phyloP scores from a whole-genome alignment of 2,113 vertebrate genomes.

The Scomber japonicus region DNA sequence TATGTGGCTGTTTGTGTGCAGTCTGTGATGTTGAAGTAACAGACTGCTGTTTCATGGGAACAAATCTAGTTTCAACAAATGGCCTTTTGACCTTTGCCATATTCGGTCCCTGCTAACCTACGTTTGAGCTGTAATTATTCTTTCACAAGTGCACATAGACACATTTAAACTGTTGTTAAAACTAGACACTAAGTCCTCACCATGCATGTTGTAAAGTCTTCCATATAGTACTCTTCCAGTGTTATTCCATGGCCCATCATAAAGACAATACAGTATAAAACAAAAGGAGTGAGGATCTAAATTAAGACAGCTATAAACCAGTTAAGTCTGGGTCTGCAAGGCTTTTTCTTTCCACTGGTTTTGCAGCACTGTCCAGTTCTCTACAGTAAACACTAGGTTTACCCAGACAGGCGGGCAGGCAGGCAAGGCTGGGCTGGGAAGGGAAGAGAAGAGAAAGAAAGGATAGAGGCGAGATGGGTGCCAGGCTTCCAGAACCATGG shows the following conservation, averaged over 20 bases:
- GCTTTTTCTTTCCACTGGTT: conserved; percentile 32
- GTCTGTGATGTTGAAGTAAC: background rate
- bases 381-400: conserved; percentile 35
- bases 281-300: conserved; percentile 19
- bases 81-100: background rate
- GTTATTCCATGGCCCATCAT: background rate
- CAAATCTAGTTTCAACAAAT: background rate
- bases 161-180: background rate
- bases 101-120: background rate
- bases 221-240: background rate
- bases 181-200: background rate
- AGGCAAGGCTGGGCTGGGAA: conserved; percentile 1
- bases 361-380: conserved; percentile 21
- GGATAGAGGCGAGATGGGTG: conserved; percentile 11
- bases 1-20: background rate
- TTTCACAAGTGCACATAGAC: conserved; percentile 16
- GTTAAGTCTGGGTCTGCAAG: background rate
- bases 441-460: background rate
- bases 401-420: conserved; percentile 29
- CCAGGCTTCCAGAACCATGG: conserved; percentile 18
- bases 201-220: conserved; percentile 7
- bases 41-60: background rate
- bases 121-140: background rate
- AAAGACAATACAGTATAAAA: background rate
- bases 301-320: conserved; percentile 33